Evolutionary conservation across 2,113 vertebrate species (phyloP).

Genomic region (Lagopus muta): DNA sequence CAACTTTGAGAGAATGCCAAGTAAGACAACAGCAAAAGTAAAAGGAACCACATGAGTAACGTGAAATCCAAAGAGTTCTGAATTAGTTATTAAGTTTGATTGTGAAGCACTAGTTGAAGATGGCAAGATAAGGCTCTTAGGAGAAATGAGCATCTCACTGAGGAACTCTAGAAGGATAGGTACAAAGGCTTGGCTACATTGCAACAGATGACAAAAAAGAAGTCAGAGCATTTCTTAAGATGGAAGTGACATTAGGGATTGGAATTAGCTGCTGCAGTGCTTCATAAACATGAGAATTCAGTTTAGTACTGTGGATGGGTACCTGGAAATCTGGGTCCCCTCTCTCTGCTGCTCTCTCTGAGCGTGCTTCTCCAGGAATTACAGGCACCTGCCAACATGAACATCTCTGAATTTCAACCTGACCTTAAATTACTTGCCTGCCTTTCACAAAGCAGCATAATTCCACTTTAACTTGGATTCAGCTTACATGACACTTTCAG

Average conservation of each 20-base stretch:
- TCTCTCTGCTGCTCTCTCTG: background rate
- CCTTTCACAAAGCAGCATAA: background rate
- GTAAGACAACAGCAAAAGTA: background rate
- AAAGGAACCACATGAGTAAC: background rate
- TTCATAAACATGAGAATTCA: background rate
- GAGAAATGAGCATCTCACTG: background rate
- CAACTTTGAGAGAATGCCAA: background rate
- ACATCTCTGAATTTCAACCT: background rate
- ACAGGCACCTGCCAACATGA: background rate
- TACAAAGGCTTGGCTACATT: background rate
- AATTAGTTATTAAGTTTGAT: background rate
- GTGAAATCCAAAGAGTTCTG: background rate
- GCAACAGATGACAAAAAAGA: background rate
- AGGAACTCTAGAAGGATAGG: background rate
- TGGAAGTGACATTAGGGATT: background rate
- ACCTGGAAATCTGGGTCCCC: background rate
- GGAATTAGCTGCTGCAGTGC: background rate
- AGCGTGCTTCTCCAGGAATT: background rate
- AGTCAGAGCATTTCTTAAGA: background rate
- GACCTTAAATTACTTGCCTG: background rate
- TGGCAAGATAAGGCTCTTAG: rapidly evolving
- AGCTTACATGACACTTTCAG: background rate
- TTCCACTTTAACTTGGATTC: background rate
- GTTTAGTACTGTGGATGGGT: background rate
- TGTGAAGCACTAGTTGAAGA: background rate